Evolutionary conservation across 2,888 invertebrate genomes (phyloP), one percentile per base, ranked within the genome.

Genomic region (Andrena trimmerana): DNA sequence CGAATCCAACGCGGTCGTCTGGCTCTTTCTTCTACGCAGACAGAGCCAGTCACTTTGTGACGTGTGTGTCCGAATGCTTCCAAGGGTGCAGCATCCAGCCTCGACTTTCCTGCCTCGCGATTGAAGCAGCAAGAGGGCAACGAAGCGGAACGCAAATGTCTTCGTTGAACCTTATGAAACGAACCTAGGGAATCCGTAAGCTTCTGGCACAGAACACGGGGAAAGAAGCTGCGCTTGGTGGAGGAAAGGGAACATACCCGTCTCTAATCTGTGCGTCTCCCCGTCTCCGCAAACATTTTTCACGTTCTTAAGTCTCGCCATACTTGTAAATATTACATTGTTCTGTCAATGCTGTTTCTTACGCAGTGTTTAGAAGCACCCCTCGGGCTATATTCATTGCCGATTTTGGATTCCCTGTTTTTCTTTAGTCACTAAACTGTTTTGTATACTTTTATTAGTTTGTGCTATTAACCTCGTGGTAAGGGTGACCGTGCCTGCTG

Each of bases 81-180:
- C 60, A 59, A 62, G 59, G 70, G 82, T 63, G 63, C 52, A 48
- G 57, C 48, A 67, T 82, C 71, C 69, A 29, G 57, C 42, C 24
- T 42, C 72, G 63, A 75, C 74, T 75, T 83, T 77, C 77, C 83
- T 54, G 69, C 62, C 60, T 65, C 59, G 57, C 81, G 69, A 81
- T 67, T 20, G 69, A 74, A 76, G 67, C 20, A n/a, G 63, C 70
- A 76, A 82, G 71, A 68, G 81, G 80, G 77, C 88, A 90, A 86
- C 79, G 86, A 88, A 79, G 83, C 80, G 82, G 70, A 81, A 85
- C 76, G 68, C 79, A 81, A 90, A 90, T 88, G 83, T 88, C 86
- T 81, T 85, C 76, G 80, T 84, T 66, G 82, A 81, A 90, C 86
- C 86, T 84, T 87, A 81, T 71, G 78, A 73, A 75, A 72, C 74